These are phyloP conservation scores for Neofelis nebulosa DNA, from an alignment of 2,113 vertebrate genomes.

Conservation along the genomic window DNA sequence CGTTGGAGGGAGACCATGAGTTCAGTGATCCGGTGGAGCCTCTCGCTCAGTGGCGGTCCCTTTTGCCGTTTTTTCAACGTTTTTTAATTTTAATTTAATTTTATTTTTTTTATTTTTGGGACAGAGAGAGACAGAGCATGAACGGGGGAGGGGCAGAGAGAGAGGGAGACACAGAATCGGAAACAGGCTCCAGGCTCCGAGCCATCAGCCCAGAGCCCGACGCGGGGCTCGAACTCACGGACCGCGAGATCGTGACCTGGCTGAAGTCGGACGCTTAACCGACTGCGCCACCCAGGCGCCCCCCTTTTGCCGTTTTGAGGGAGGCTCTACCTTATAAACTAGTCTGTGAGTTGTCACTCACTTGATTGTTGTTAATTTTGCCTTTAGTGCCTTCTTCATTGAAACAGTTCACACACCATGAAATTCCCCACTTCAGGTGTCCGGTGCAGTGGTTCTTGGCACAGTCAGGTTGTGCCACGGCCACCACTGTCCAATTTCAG, in stretches of 20 bases:
- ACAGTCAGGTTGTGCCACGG: neutral
- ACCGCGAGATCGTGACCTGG: no score
- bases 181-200: no score
- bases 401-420: neutral
- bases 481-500: neutral
- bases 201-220: no score
- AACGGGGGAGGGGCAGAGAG: no score
- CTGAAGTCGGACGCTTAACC: no score
- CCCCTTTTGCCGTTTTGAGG: neutral
- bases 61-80: neutral
- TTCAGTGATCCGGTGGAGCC: neutral
- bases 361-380: conserved; percentile 18
- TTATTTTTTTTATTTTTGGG: no score
- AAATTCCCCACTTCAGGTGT: neutral
- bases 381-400: neutral
- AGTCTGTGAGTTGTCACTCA: neutral
- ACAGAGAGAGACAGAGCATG: no score
- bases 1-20: neutral
- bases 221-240: no score
- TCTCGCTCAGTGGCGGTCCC: neutral
- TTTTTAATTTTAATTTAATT: no score
- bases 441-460: neutral
- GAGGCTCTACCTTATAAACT: neutral
- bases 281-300: no score
- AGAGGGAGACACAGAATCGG: no score